Conservation (phyloP, 1,140 invertebrate species). For the Ridgeia piscesae region DNA sequence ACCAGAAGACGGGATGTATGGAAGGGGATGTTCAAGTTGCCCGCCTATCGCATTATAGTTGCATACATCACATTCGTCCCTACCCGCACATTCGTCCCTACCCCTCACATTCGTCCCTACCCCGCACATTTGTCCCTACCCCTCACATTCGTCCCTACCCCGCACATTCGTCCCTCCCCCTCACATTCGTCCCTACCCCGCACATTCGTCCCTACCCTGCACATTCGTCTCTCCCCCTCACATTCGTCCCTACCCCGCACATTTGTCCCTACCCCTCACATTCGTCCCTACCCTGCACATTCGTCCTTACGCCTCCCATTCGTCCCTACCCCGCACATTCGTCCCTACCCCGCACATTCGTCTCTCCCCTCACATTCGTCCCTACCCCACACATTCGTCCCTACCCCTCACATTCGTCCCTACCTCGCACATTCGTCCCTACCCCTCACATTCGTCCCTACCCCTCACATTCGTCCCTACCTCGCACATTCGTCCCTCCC, state of each 20-base stretch:
- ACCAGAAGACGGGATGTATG: neutral
- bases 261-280: neutral
- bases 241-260: neutral
- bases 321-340: neutral
- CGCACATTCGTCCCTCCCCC: neutral
- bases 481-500: neutral
- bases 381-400: neutral
- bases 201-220: neutral
- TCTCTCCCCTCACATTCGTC: neutral
- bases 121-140: neutral
- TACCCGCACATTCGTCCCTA: neutral
- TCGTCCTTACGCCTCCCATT: neutral
- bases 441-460: neutral
- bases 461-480: neutral
- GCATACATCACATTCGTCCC: neutral
- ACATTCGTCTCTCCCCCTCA: no score
- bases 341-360: no score
- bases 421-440: neutral
- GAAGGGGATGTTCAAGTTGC: neutral
- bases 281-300: neutral
- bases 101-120: neutral
- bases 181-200: neutral
- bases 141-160: no score
- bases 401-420: neutral
- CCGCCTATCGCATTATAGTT: neutral